Evolutionary conservation across 2,888 invertebrate genomes (phyloP).

Genomic region (Aporophyla nigra): DNA sequence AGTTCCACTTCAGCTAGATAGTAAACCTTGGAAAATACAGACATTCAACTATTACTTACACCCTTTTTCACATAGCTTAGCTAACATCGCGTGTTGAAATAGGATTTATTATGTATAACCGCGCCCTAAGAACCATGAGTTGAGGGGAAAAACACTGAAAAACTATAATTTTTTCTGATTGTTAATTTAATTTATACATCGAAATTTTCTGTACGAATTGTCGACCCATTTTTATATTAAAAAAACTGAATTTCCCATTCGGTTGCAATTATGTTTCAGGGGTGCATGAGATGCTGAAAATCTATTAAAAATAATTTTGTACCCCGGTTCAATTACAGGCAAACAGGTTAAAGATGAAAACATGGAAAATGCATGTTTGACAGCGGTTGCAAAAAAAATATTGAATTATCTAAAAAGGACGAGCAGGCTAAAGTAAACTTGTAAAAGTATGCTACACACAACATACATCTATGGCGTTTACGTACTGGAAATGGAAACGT

Average conservation of each 20-base stretch:
- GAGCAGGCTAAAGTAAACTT: conserved; percentile 32
- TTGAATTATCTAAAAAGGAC: background rate
- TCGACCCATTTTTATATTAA: background rate
- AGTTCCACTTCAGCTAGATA: conserved; percentile 46
- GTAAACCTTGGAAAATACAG: conserved; percentile 44
- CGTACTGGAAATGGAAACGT: conserved; percentile 47
- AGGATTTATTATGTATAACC: conserved; percentile 37
- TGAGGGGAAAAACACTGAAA: background rate
- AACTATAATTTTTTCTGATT: background rate
- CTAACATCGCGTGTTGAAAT: conserved; percentile 20
- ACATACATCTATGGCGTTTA: conserved; percentile 49
- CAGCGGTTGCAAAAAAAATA: background rate
- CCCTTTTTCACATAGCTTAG: conserved; percentile 13
- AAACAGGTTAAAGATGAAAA: background rate
- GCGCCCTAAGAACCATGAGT: conserved; percentile 48
- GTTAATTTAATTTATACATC: background rate
- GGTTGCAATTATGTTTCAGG: background rate
- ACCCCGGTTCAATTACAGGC: background rate
- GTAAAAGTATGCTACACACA: conserved; percentile 37
- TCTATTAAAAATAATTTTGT: background rate
- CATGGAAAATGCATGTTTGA: conserved; percentile 2
- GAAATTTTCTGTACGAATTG: background rate
- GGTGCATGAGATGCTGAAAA: conserved; percentile 23
- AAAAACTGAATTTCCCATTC: conserved; percentile 5
- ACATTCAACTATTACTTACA: conserved; percentile 46